Base-by-base conservation (phyloP, 2,113 vertebrate genomes). In the Oreochromis niloticus region DNA sequence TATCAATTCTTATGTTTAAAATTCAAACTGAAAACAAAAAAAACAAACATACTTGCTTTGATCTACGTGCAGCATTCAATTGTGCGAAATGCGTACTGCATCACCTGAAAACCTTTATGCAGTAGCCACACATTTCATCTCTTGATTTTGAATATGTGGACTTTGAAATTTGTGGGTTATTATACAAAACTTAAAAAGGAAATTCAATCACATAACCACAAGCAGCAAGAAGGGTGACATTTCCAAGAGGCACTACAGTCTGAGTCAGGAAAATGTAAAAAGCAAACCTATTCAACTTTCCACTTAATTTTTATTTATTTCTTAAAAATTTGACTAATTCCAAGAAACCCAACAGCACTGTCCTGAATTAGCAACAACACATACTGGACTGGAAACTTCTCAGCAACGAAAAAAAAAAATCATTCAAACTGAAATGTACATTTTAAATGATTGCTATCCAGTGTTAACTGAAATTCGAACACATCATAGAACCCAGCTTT, bases 401-500 rank as follows among this genome's bases (percentile, higher is more conserved):
- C 90, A 94, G 94, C 95, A 95, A 57, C 87, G 81, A 19, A 46
- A 30, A 16, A 46, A 56, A 30, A 46, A 87, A 82, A 48, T 95
- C 95, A 97, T 96, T 96, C 95, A 96, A 96, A 96, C 96, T 91
- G 86, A 96, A 95, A 91, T 79, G 66, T 32, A 93, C 91, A 92
- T 94, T 93, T 94, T 81, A 91, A 81, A 89, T 85, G 88, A 92
- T 90, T 92, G 90, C 87, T 93, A 85, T 94, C 92, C 95, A 94
- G 95, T 94, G 92, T 95, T 92, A 89, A 96, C 89, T 89, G 83
- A 94, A 92, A 93, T 82, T 86, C 56, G 6, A 90, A 92, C 88
- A 94, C 87, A 89, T 89, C 89, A 94, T 82, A 88, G 83, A 92
- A 93, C 82, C 91, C 91, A 86, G 91, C 91, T 86, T 88, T 84